Percentiles rank a stretch among this genome's conserved stretches.
phyloP scores from a whole-genome alignment of 2,888 invertebrate species.

The Chalcosyrphus nemorum region DNA sequence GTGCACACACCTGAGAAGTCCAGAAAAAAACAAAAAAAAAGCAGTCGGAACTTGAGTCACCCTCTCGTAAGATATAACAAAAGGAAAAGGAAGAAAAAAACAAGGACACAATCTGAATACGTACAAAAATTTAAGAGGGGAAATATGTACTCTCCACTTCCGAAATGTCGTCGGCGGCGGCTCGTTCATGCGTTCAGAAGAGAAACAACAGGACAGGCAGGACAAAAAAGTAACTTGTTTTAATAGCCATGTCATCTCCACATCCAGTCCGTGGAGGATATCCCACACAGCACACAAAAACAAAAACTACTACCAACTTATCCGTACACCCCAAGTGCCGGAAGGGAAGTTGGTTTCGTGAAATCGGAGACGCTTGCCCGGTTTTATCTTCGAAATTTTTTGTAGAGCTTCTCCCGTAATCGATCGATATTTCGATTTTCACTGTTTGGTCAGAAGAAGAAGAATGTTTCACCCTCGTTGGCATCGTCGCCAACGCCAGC shows the following conservation, averaged over 20 bases:
- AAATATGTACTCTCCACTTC: conserved; percentile 65
- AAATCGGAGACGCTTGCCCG: conserved; percentile 67
- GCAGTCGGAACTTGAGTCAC: conserved; percentile 32
- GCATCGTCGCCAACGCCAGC: conserved; percentile 21
- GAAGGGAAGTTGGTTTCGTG: conserved; percentile 70
- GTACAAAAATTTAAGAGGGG: conserved; percentile 34
- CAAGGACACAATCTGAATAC: conserved; percentile 8
- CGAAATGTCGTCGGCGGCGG: conserved; percentile 50
- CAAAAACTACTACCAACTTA: too few relatives aligned
- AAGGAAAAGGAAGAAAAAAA: conserved; percentile 1
- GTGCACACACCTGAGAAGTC: conserved; percentile 37
- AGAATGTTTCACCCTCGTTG: conserved; percentile 65
- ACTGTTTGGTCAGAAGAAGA: conserved; percentile 64
- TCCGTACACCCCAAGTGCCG: conserved; percentile 72
- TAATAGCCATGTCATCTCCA: conserved; percentile 66
- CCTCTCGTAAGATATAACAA: conserved; percentile 9
- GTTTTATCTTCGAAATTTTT: conserved; percentile 71
- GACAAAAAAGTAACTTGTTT: conserved; percentile 65
- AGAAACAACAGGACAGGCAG: conserved; percentile 46
- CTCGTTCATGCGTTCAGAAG: conserved; percentile 64
- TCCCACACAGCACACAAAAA: conserved; percentile 39
- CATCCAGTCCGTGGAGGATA: conserved; percentile 53
- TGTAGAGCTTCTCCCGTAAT: conserved; percentile 73
- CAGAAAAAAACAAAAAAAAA: too few relatives aligned
- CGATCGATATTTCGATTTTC: conserved; percentile 72